phyloP scores from a whole-genome alignment of 2,888 invertebrate genomes.

The Cheilosia soror region DNA sequence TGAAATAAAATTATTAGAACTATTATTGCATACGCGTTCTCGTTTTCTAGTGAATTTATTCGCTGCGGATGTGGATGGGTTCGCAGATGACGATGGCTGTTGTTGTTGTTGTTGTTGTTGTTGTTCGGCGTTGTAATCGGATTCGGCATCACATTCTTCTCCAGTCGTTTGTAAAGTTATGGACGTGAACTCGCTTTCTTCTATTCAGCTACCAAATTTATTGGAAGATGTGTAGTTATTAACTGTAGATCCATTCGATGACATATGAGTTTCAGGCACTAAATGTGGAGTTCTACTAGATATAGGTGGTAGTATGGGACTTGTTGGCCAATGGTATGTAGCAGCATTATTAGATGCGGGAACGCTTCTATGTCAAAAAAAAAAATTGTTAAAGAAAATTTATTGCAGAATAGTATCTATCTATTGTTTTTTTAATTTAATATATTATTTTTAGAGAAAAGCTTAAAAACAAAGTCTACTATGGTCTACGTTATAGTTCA shows the following conservation, averaged over 20 bases:
- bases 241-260: conserved; percentile 84
- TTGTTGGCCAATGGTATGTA: conserved; percentile 92
- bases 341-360: conserved; percentile 86
- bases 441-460: background rate
- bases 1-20: conserved; percentile 81
- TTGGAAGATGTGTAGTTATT: conserved; percentile 84
- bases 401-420: background rate
- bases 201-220: conserved; percentile 84
- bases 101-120: conserved; percentile 46
- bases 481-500: no score
- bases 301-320: conserved; percentile 90
- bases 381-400: conserved; percentile 47
- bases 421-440: background rate
- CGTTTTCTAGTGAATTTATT: conserved; percentile 83
- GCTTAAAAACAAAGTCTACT: no score
- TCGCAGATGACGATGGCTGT: conserved; percentile 69
- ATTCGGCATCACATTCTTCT: conserved; percentile 78
- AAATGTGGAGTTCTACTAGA: conserved; percentile 89
- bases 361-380: conserved; percentile 82
- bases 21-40: conserved; percentile 83
- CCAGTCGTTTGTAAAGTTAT: conserved; percentile 79
- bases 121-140: conserved; percentile 70
- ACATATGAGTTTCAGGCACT: conserved; percentile 87
- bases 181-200: conserved; percentile 81
- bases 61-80: conserved; percentile 79